Base-by-base conservation (phyloP, 2,113 vertebrate genomes). In the Ceyx margarethae region DNA sequence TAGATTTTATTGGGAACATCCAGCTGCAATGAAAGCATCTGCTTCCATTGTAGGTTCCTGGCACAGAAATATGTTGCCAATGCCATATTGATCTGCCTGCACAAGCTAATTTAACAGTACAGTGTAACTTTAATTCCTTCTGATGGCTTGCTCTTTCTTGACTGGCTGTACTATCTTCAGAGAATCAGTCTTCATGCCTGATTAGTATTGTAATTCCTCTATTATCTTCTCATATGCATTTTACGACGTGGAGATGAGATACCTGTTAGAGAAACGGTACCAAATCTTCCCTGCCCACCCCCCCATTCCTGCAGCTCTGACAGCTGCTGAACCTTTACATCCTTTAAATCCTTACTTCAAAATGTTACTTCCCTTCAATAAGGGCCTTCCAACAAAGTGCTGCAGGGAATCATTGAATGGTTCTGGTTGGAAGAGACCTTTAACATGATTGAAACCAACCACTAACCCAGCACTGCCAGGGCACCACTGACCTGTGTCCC, bases 121-220 rank as follows among this genome's bases (percentile, higher is more conserved):
- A 42, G 65, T 10, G 26, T 72, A 79, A 65, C 81, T 90, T 84
- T 20, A 85, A 82, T 85, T 87, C 76, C 37, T 92, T 79, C 62
- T 76, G 66, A 53, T 87, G 69, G 64, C 84, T 91, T 79, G 45
- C n/a, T 91, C 68, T 81, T 85, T 77, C 78, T 66, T 92, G 40
- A 60, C 26, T 61, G 61, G 40, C 61, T 90, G 9, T 57, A 35
- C 37, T 53, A 15, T 57, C 71, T 87, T 79, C 58, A 69, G 80
- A 84, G 50, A 29, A 69, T 37, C 42, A 21, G 5, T 54, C 66
- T 84, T 66, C 9, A 12, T 75, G 54, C 33, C 45, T 60, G 22
- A 69, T 89, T 65, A 86, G 6, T 62, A 23, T 8, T 93, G n/a
- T 58, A 67, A 75, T 79, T 81, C 48, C 89, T 54, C 9, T 4